phyloP scores from a whole-genome alignment of 2,113 vertebrate genomes.

The Pristiophorus japonicus region DNA sequence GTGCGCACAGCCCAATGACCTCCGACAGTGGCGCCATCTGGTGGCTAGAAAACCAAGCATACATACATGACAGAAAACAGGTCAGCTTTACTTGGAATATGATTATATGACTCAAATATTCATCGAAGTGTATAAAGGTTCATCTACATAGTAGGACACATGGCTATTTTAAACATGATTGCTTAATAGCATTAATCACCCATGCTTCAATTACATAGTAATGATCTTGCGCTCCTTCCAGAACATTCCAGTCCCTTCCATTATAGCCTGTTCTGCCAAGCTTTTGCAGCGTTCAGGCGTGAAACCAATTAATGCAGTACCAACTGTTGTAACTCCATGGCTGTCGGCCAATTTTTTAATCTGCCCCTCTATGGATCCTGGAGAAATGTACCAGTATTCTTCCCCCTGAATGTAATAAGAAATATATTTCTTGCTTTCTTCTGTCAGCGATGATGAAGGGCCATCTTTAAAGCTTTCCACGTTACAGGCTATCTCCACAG shows the following conservation, averaged over 20 bases:
- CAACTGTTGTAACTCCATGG: conserved; percentile 47
- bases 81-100: not conserved
- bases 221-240: conserved; percentile 54
- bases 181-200: not conserved
- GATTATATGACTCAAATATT: not conserved
- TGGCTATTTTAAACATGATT: not conserved
- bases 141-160: not conserved
- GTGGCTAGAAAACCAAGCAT: no score
- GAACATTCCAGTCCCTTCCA: conserved; percentile 54
- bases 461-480: conserved; percentile 55
- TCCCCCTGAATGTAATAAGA: conserved; percentile 49
- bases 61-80: no score
- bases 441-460: no score
- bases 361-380: conserved; percentile 49
- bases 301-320: conserved; percentile 59
- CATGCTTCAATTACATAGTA: conserved; percentile 50
- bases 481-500: conserved; percentile 62
- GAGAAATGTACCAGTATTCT: conserved; percentile 51
- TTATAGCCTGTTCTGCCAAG: conserved; percentile 55
- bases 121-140: not conserved
- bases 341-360: conserved; percentile 53
- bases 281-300: conserved; percentile 54
- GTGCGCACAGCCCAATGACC: no score
- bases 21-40: no score
- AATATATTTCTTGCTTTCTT: conserved; percentile 43